Evolutionary conservation across 1,140 invertebrate species (phyloP).

Genomic region (Drosophila fuyamai): DNA sequence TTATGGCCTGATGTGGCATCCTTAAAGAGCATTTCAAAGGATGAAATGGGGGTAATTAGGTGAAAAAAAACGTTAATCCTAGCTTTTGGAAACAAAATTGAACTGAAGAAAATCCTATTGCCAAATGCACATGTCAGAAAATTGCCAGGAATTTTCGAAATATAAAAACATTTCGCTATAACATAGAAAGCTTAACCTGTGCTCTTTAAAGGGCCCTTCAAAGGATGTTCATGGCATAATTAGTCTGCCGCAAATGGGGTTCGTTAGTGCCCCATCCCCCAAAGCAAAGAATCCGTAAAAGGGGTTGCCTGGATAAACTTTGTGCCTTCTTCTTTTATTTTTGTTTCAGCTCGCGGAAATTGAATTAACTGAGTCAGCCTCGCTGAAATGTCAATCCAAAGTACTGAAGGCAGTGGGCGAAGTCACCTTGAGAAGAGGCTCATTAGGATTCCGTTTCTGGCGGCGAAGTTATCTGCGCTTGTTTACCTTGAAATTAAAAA

Average conservation of each 20-base stretch:
- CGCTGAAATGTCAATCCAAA: constrained; percentile 63
- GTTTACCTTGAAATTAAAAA: constrained; percentile 82
- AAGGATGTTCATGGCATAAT: constrained; percentile 45
- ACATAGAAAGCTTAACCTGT: constrained; percentile 6
- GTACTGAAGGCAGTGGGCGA: neutral
- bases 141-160: too few relatives aligned
- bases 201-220: constrained; percentile 22
- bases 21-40: constrained; percentile 21
- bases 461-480: constrained; percentile 61
- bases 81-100: neutral
- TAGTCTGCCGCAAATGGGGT: constrained; percentile 64
- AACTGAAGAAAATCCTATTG: neutral
- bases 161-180: neutral
- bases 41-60: constrained; percentile 52
- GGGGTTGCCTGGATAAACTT: constrained; percentile 73
- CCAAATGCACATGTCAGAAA: neutral
- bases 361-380: constrained; percentile 68
- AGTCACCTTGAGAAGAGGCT: constrained; percentile 68
- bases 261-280: constrained; percentile 29
- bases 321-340: constrained; percentile 71
- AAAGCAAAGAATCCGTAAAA: constrained; percentile 25
- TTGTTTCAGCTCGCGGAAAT: constrained; percentile 76
- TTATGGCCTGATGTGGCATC: constrained; percentile 51
- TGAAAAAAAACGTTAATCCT: neutral
- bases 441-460: constrained; percentile 75